A percentile compares a stretch with the other conserved stretches of the same genome.
phyloP scores from a whole-genome alignment of 2,888 invertebrate genomes.

The Blera fallax region DNA sequence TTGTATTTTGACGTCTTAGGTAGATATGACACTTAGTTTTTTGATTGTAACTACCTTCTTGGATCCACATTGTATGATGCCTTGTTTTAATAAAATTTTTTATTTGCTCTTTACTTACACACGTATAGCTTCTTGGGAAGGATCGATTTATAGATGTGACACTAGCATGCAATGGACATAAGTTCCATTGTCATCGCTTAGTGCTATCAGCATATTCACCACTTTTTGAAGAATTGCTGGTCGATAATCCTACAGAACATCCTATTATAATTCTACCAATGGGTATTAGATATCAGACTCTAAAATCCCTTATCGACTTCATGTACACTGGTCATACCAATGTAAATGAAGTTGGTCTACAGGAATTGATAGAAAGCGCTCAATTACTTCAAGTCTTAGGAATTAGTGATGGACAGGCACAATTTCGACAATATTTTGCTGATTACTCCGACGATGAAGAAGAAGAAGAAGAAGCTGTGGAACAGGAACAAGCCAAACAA shows the following conservation, averaged over 20 bases:
- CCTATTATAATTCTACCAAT: slow-evolving; percentile 89
- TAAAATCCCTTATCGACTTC: slow-evolving; percentile 90
- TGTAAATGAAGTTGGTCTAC: slow-evolving; percentile 89
- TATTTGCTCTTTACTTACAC: neutral
- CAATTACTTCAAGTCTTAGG: slow-evolving; percentile 90
- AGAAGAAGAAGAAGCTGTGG: neutral
- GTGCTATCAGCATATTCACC: slow-evolving; percentile 91
- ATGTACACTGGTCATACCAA: slow-evolving; percentile 93
- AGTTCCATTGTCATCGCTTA: slow-evolving; percentile 90
- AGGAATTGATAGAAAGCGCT: slow-evolving; percentile 88
- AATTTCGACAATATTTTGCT: slow-evolving; percentile 13
- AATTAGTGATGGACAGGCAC: slow-evolving; percentile 73
- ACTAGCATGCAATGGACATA: slow-evolving; percentile 90
- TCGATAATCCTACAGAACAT: slow-evolving; percentile 87
- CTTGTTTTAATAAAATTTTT: too few relatives aligned
- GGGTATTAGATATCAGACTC: slow-evolving; percentile 90
- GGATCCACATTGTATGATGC: too few relatives aligned
- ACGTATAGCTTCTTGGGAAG: slow-evolving; percentile 66
- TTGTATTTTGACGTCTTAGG: too few relatives aligned
- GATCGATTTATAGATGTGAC: slow-evolving; percentile 89
- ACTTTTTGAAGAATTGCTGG: slow-evolving; percentile 83
- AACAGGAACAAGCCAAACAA: too few relatives aligned
- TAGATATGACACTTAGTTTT: too few relatives aligned
- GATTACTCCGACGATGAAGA: neutral
- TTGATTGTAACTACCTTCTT: too few relatives aligned